Evolutionary conservation across 2,797 vertebrate species (phyloP), one percentile per base, ranked within the genome.

Genomic region (Tauraco hartlaubi): DNA sequence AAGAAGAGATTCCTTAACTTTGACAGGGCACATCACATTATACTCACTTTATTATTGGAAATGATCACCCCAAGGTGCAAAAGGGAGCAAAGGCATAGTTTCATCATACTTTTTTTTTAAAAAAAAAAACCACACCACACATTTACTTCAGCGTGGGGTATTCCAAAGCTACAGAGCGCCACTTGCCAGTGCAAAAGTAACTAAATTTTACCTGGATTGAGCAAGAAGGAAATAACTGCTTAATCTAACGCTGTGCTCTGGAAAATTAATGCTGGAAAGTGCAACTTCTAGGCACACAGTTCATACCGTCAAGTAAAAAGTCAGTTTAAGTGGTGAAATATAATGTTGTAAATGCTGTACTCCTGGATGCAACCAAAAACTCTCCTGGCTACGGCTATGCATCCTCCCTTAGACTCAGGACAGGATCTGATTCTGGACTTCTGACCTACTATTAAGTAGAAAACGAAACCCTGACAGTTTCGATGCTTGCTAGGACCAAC

Each of bases 1-100:
- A 97, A 97, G 95, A 95, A 87, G 92, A 95, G 67, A 87, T 90
- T 96, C 94, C 88, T 94, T 95, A 94, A 95, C 77, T 95, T 94
- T 95, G 93, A 96, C 96, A 97, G 94, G 96, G 72, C 92, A 93
- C 95, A 95, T 96, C 96, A 95, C 95, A 96, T 96, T 96, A 96
- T 96, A 96, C 92, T 88, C 83, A 92, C 62, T 94, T 96, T 96
- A 96, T 97, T 97, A 96, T 96, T 94, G 94, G 95, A 97, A 97
- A 97, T 95, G 93, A 96, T 96, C 96, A 95, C 95, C 96, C 85
- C 76, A 86, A 94, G 95, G 95, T 97, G 94, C 44, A 82, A 94
- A 92, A 93, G 28, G 77, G 49, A 97, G 93, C 41, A 96, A 91
- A 96, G 85, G 33, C 56, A 90, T 19, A 55, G 87, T 88, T 94